phyloP scores from a whole-genome alignment of 2,888 invertebrate genomes.

The Agonum fuliginosum region DNA sequence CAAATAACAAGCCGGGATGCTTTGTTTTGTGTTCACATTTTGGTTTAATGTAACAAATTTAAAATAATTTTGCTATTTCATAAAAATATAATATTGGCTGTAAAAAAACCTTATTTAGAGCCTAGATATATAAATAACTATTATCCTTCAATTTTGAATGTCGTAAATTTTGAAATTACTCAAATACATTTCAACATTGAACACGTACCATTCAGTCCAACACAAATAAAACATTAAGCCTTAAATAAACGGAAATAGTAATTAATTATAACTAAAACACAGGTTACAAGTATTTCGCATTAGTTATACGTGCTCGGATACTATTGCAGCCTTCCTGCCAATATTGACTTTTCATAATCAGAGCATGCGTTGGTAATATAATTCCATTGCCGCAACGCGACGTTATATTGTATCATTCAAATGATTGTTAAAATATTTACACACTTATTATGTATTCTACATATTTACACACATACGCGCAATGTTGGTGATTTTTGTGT shows the following conservation, averaged over 20 bases:
- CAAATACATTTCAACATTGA: no score
- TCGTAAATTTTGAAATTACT: no score
- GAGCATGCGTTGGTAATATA: conserved; percentile 4
- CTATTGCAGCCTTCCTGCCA: background rate
- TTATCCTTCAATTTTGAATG: no score
- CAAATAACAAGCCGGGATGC: no score
- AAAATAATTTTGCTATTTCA: no score
- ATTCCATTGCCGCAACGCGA: conserved; percentile 1
- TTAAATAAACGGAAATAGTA: background rate
- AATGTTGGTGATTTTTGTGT: background rate
- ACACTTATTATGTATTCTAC: background rate
- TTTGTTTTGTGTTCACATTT: no score
- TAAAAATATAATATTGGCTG: no score
- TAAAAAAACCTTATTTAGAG: no score
- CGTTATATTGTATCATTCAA: background rate
- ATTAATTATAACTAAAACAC: background rate
- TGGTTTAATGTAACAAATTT: no score
- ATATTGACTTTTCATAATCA: conserved; percentile 16
- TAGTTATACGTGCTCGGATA: background rate
- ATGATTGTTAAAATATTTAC: background rate
- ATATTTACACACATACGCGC: conserved; percentile 1
- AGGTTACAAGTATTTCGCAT: background rate
- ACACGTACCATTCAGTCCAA: no score
- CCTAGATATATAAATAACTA: no score
- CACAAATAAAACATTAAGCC: background rate